phyloP scores from a whole-genome alignment of 2,113 vertebrate species.

The Chascanopsetta lugubris region DNA sequence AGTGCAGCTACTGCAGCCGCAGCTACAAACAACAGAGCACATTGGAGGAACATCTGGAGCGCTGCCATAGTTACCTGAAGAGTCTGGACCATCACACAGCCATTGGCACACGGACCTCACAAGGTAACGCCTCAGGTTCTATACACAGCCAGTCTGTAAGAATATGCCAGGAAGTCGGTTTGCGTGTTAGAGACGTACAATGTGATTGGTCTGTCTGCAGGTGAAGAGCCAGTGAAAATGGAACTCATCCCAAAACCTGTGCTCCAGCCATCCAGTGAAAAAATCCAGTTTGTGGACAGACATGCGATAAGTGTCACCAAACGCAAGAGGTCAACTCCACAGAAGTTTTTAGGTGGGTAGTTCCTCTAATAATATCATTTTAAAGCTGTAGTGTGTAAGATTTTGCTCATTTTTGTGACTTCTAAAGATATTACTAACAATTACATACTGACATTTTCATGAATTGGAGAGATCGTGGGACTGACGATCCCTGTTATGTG shows the following conservation, averaged over 20 bases:
- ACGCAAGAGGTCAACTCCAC: conserved; percentile 93
- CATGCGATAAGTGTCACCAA: conserved; percentile 92
- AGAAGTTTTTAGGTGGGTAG: conserved; percentile 94
- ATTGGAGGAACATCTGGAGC: conserved; percentile 93
- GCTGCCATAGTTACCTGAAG: conserved; percentile 92
- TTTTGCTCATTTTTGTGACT: no score
- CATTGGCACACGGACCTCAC: conserved; percentile 76
- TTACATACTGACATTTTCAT: no score
- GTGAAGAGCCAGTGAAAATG: conserved; percentile 88
- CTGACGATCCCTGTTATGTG: no score
- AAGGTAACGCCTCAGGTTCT: conserved; percentile 64
- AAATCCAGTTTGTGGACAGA: conserved; percentile 88
- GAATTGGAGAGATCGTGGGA: no score
- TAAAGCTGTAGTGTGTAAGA: no score
- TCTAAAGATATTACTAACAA: no score
- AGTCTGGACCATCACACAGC: conserved; percentile 86
- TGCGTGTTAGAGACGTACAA: not conserved
- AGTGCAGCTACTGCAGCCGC: conserved; percentile 95
- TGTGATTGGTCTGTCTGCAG: conserved; percentile 66
- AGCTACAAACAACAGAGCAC: conserved; percentile 97
- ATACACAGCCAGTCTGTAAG: no score
- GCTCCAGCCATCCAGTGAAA: conserved; percentile 88
- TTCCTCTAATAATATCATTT: not conserved
- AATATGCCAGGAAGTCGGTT: not conserved
- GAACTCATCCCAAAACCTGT: conserved; percentile 86